Evolutionary conservation across 2,888 invertebrate genomes (phyloP).

Genomic region (Meteorus cinctellus): DNA sequence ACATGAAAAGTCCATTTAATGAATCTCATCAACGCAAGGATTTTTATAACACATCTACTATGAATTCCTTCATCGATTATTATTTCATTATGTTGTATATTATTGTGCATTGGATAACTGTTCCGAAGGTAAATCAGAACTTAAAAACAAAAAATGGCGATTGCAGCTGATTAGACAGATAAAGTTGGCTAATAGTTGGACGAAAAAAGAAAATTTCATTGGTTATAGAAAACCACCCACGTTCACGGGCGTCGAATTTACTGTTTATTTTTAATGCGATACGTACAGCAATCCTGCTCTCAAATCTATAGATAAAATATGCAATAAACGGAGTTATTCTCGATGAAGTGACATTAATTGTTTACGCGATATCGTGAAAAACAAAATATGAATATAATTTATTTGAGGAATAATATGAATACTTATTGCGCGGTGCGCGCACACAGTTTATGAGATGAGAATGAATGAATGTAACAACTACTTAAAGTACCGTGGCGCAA

Average conservation of each 20-base stretch:
- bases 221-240: too few species aligned
- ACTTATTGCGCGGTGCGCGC: background rate
- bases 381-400: background rate
- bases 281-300: background rate
- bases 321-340: background rate
- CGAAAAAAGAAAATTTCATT: too few species aligned
- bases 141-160: too few species aligned
- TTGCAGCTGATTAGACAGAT: too few species aligned
- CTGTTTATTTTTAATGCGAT: too few species aligned
- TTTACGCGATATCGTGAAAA: background rate
- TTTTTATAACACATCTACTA: background rate
- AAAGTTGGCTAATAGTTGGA: too few species aligned
- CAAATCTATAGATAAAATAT: conserved; percentile 1
- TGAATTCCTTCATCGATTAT: background rate
- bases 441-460: conserved; percentile 14
- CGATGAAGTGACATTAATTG: conserved; percentile 15
- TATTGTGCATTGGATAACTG: background rate
- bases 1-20: conserved; percentile 12
- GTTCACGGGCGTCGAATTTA: too few species aligned
- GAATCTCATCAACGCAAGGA: background rate
- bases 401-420: background rate
- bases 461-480: conserved; percentile 33
- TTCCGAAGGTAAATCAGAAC: too few species aligned
- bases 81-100: background rate
- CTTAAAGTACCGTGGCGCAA: conserved; percentile 21